Evolutionary conservation across 1,140 invertebrate genomes (phyloP), one percentile per base, ranked within the genome.

Genomic region (Zaprionus kolodkinae): DNA sequence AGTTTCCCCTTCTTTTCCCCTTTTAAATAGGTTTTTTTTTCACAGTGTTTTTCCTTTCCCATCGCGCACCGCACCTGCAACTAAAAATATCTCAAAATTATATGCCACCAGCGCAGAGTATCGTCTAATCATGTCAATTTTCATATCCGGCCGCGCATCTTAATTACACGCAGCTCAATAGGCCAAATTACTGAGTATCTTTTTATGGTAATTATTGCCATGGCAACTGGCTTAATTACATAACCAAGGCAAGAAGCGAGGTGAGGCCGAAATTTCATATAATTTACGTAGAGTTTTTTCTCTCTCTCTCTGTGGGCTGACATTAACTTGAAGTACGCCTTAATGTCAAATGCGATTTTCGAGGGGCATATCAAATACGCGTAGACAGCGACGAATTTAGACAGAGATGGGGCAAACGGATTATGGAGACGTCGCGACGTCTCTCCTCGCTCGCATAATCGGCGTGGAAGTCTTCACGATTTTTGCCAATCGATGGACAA

Each of bases 161-260:
- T 76, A 85, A 78, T 84, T 83, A 72, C 50, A 70, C 50, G 36
- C 57, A 60, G 35, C 21, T 27, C 68, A 72, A 65, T 72, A 43
- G 54, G 66, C 64, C 65, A 78, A 86, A 81, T 86, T 81, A 79
- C 81, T 70, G 57, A 72, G 82, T 81, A 81, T 81, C 38, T 87
- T 79, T 79, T 79, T 77, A 83, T 76, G 79, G 79, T 84, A 81
- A 88, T 88, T 88, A 81, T 63, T 21, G 45, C 45, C 45, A 45
- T 72, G 60, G 68, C 72, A 87, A 87, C 79, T 79, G 72, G 83
- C 83, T 80, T 87, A 87, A 82, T 87, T 79, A 87, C 64, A 82
- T 77, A 87, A 87, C 66, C 70, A 63, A 68, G 63, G 69, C 56
- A 21, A 21, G 48, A 54, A 17, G 62, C 62, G 45, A 50, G 48